A percentile compares a stretch with the other conserved stretches of the same genome.
Conservation (phyloP, 2,888 invertebrate genomes). For the Malachius bipustulatus region DNA sequence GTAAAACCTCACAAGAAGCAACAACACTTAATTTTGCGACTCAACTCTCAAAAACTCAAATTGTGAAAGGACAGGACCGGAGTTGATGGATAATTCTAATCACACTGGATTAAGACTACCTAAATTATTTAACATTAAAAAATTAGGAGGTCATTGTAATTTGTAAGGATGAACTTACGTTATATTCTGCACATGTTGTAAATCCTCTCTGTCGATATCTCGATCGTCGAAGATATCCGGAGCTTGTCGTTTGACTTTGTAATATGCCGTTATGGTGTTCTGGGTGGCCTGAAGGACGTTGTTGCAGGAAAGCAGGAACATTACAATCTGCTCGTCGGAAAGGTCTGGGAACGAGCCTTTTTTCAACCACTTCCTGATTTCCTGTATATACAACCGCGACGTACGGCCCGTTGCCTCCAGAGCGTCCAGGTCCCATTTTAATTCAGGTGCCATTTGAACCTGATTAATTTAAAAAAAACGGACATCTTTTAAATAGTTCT, state of each 20-base stretch:
- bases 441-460: too few species aligned
- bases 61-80: too few species aligned
- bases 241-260: constrained; percentile 11
- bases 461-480: too few species aligned
- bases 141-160: too few species aligned
- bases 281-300: constrained; percentile 14
- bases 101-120: too few species aligned
- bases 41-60: too few species aligned
- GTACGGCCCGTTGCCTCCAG: constrained; percentile 1
- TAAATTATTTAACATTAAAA: too few species aligned
- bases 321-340: constrained; percentile 14
- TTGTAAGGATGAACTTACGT: not conserved
- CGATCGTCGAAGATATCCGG: constrained; percentile 16
- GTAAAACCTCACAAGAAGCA: too few species aligned
- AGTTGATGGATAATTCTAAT: too few species aligned
- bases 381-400: not conserved
- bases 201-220: constrained; percentile 10
- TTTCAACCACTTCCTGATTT: not conserved
- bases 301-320: constrained; percentile 15
- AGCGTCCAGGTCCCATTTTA: too few species aligned
- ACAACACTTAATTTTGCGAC: too few species aligned
- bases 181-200: not conserved
- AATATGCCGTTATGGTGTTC: constrained; percentile 13
- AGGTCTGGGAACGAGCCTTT: constrained; percentile 1
- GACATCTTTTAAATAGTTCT: too few species aligned